These are phyloP conservation scores for Gambelia wislizenii DNA, from an alignment of 2,797 vertebrate genomes.

Conservation along the genomic window DNA sequence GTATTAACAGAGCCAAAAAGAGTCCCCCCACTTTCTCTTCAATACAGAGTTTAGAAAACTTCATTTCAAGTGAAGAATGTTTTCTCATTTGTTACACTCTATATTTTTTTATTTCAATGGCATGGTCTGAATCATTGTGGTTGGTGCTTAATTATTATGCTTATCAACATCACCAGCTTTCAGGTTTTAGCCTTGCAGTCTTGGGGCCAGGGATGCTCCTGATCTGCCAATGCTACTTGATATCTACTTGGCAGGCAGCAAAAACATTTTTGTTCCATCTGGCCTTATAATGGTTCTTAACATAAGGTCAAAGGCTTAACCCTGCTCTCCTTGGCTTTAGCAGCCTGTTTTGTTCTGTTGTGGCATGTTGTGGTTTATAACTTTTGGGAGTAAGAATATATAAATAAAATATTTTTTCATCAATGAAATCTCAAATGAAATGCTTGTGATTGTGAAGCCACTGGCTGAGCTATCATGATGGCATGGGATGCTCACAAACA, in stretches of 20 bases:
- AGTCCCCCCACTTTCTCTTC: no score
- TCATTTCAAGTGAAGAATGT: no score
- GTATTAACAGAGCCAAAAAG: no score
- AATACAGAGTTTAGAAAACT: no score
- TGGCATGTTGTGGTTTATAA: not conserved
- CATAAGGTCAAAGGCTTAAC: not conserved
- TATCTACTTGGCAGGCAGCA: not conserved
- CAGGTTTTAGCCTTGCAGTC: no score
- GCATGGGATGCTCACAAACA: not conserved
- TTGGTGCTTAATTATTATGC: no score
- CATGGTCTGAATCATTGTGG: no score
- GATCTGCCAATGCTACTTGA: not conserved
- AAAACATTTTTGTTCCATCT: not conserved
- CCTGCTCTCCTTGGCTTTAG: not conserved
- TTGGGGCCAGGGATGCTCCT: no score
- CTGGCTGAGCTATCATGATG: not conserved
- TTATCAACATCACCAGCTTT: no score
- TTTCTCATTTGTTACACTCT: no score
- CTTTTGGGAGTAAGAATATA: not conserved
- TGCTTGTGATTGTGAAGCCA: not conserved
- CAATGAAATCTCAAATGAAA: not conserved
- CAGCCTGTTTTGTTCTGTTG: not conserved
- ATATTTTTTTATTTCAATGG: no score
- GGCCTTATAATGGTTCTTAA: not conserved
- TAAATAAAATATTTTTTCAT: not conserved